Conservation (phyloP, 2,888 invertebrate genomes). For the Scaptomyza flava region DNA sequence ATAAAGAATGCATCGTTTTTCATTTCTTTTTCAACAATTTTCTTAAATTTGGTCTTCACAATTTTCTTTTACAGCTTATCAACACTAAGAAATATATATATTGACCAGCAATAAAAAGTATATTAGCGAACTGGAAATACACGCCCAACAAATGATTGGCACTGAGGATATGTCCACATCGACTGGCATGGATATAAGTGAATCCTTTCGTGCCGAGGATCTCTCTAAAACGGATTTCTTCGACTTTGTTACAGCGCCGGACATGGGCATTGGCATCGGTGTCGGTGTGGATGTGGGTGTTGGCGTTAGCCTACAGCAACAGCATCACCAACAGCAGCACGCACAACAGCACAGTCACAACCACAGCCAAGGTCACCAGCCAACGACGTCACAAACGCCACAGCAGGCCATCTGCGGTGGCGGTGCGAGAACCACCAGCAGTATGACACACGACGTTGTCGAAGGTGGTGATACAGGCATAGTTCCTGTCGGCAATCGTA, state of each 20-base stretch:
- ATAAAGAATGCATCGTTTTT: neutral
- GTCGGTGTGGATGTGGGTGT: conserved; percentile 83
- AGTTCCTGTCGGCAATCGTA: conserved; percentile 61
- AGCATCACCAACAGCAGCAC: conserved; percentile 64
- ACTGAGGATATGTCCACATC: conserved; percentile 85
- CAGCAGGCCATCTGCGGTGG: conserved; percentile 63
- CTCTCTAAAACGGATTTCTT: conserved; percentile 95
- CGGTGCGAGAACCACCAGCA: conserved; percentile 59
- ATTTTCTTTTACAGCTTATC: conserved; percentile 6
- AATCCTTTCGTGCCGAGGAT: conserved; percentile 91
- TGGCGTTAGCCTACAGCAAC: conserved; percentile 82
- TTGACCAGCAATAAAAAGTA: conserved; percentile 1
- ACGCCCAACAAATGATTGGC: conserved; percentile 82
- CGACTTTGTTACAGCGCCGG: conserved; percentile 93
- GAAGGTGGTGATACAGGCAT: conserved; percentile 53
- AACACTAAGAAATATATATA: neutral
- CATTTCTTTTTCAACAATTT: neutral
- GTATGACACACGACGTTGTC: conserved; percentile 73
- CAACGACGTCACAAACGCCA: conserved; percentile 61
- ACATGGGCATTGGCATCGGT: conserved; percentile 85
- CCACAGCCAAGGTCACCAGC: conserved; percentile 64
- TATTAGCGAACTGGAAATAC: conserved; percentile 63
- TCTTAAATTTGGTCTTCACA: neutral
- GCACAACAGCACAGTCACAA: conserved; percentile 53
- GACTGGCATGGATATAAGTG: conserved; percentile 92